Conservation (phyloP, 2,113 vertebrate genomes). For the Tragelaphus scriptus region DNA sequence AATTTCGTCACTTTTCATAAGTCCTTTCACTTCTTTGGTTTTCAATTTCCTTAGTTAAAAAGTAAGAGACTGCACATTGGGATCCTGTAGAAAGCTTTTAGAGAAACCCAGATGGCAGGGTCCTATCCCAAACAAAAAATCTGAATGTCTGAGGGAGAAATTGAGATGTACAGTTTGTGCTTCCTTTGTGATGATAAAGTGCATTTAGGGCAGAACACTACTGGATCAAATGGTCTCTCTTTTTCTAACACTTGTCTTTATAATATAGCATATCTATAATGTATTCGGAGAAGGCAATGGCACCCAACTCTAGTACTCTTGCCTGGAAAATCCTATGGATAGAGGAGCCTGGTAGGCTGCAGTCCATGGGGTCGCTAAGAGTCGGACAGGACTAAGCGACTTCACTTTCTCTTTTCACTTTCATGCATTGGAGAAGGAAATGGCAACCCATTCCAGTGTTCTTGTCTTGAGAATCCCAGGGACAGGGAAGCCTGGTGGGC, state of each 20-base stretch:
- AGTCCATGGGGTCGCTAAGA: accelerated
- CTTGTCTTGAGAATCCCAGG: too few species aligned
- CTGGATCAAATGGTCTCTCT: background rate
- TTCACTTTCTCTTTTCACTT: too few species aligned
- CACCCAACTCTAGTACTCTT: too few species aligned
- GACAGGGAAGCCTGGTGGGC: too few species aligned
- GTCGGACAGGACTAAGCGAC: too few species aligned
- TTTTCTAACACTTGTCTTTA: background rate
- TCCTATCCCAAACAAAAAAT: background rate
- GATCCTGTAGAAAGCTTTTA: background rate
- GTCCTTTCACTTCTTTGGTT: background rate
- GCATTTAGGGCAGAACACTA: background rate
- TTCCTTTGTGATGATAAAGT: background rate
- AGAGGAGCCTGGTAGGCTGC: too few species aligned
- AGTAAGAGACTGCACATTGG: background rate
- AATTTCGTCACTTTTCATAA: background rate
- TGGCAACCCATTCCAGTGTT: too few species aligned
- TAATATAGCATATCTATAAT: background rate
- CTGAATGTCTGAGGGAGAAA: background rate
- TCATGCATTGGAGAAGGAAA: too few species aligned
- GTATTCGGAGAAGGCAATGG: too few species aligned
- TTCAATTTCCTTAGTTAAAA: background rate
- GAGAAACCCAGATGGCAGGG: background rate
- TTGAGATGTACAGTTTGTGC: background rate
- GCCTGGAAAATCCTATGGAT: too few species aligned